Base-by-base conservation (phyloP, 2,113 vertebrate species). In the Scomber colias region DNA sequence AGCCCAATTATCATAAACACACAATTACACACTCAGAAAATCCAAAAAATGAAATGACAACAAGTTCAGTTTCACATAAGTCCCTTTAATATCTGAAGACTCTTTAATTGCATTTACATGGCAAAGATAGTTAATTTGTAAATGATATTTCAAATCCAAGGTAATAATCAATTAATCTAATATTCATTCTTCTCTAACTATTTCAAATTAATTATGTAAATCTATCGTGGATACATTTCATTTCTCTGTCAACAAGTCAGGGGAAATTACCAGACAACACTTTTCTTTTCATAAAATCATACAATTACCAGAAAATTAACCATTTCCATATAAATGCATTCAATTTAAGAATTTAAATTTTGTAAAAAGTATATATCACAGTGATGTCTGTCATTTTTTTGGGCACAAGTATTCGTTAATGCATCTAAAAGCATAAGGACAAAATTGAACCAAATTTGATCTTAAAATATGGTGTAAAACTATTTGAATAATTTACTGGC, bases 331-430 rank as follows among this genome's bases (percentile, higher is more conserved):
- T 69, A 86, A 92, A 93, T 77, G 8, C 24, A 79, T 65, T 92
- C 15, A 84, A 82, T 84, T 86, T 75, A 59, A 64, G 31, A 85
- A 91, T 89, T 86, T 55, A 68, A 85, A 84, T 73, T 81, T 88
- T 0, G 86, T 89, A 92, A 91, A 93, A 91, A 90, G 79, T 81
- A 81, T 82, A 81, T 89, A 16, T 93, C 91, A 94, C 93, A 94
- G 90, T 93, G 91, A 89, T 82, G 84, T 90, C 87, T 93, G 91
- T 90, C 85, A 6, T 86, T 73, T 84, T 85, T 85, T 75, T 30
- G 87, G 89, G 73, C 78, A 84, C 78, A 64, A n/a, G 45, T 85
- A 50, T 82, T 72, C 69, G 48, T 82, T 73, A 88, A 62, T 75
- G 72, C 69, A 75, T 86, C 59, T 51, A 85, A 87, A 89, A 75